Evolutionary conservation across 2,888 invertebrate genomes (phyloP).

Genomic region (Serrognathus titanus): DNA sequence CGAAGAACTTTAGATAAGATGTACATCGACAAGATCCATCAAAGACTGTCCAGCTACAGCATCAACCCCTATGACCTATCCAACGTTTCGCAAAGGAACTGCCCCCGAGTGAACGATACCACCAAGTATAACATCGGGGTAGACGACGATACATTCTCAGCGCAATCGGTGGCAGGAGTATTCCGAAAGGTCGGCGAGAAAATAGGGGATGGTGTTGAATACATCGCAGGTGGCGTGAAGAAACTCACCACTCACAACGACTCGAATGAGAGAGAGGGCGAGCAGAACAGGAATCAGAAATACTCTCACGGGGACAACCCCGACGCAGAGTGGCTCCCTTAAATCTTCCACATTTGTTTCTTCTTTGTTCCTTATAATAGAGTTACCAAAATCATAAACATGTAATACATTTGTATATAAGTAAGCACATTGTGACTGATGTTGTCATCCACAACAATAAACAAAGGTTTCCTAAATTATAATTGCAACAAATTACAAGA

Average conservation of each 20-base stretch:
- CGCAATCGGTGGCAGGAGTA: slow-evolving; percentile 67
- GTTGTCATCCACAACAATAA: too few species aligned
- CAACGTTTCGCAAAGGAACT: slow-evolving; percentile 67
- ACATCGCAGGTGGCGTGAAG: slow-evolving; percentile 66
- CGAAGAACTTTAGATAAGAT: slow-evolving; percentile 67
- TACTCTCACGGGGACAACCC: slow-evolving; percentile 46
- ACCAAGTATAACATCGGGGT: slow-evolving; percentile 67
- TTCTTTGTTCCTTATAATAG: too few species aligned
- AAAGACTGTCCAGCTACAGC: slow-evolving; percentile 59
- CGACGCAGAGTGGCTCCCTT: slow-evolving; percentile 60
- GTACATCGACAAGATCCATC: slow-evolving; percentile 67
- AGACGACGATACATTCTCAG: slow-evolving; percentile 71
- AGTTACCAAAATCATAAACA: too few species aligned
- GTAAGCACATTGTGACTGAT: too few species aligned
- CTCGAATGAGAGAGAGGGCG: slow-evolving; percentile 38
- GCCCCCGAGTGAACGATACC: slow-evolving; percentile 60
- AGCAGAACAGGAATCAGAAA: slow-evolving; percentile 47
- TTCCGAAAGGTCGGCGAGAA: slow-evolving; percentile 71
- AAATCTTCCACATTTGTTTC: slow-evolving; percentile 11
- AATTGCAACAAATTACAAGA: too few species aligned
- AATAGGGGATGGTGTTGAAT: slow-evolving; percentile 65
- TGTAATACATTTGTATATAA: too few species aligned
- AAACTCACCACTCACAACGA: slow-evolving; percentile 59
- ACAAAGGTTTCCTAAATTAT: too few species aligned
- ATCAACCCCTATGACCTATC: slow-evolving; percentile 77